Evolutionary conservation across 2,797 vertebrate genomes (phyloP).

Genomic region (Vipera ursinii): DNA sequence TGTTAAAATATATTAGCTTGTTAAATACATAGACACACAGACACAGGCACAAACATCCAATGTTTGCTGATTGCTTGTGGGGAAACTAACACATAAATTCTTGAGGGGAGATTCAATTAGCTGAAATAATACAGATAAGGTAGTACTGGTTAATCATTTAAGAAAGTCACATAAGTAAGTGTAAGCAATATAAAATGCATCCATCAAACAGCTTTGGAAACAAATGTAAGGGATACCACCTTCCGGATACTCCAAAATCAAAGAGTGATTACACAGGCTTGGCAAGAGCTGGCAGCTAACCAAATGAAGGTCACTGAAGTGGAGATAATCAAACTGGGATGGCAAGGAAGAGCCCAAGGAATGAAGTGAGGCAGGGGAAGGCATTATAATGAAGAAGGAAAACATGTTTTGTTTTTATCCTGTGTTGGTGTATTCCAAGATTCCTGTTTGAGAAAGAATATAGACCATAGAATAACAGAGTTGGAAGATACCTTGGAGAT

Average conservation of each 20-base stretch:
- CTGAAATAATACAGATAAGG: background rate
- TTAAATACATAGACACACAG: background rate
- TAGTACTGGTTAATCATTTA: background rate
- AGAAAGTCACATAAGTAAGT: background rate
- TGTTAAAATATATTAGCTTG: background rate
- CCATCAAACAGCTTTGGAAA: background rate
- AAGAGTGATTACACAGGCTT: background rate
- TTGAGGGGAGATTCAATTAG: background rate
- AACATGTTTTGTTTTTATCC: background rate
- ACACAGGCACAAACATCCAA: background rate
- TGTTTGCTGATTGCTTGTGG: background rate
- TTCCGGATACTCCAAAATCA: background rate
- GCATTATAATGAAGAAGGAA: background rate
- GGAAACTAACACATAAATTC: background rate
- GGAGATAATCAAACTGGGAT: background rate
- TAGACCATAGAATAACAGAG: background rate
- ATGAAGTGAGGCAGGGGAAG: background rate
- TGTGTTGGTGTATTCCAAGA: background rate
- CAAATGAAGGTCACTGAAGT: background rate
- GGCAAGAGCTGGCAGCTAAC: background rate
- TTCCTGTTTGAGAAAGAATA: background rate
- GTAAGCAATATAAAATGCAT: background rate
- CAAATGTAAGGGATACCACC: background rate
- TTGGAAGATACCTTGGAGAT: background rate
- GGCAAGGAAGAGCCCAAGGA: background rate